These are phyloP conservation scores for Ameiurus melas DNA, from an alignment of 2,113 vertebrate species.

Conservation along the genomic window DNA sequence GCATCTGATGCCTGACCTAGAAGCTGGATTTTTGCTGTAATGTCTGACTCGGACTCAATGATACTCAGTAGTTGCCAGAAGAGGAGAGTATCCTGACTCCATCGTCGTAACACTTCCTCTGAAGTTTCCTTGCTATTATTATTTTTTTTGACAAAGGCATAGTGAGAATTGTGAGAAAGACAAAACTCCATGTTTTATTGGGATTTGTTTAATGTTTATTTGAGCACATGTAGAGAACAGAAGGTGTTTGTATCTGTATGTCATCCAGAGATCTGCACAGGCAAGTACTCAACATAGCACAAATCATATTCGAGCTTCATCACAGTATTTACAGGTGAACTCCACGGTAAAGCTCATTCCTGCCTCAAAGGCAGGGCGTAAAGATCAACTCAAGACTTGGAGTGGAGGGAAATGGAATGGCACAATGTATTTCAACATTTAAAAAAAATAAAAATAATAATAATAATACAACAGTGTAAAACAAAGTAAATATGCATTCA, in stretches of 20 bases:
- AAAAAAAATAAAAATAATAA: slow-evolving; percentile 21
- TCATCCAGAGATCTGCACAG: slow-evolving; percentile 36
- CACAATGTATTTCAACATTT: slow-evolving; percentile 34
- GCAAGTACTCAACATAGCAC: slow-evolving; percentile 27
- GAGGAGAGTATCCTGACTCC: not conserved
- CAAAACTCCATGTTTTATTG: not conserved
- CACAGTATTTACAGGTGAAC: slow-evolving; percentile 51
- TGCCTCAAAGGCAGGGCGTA: slow-evolving; percentile 48
- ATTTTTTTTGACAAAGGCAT: not conserved
- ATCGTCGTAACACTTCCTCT: not conserved
- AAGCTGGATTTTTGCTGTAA: not conserved
- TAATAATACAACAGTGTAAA: slow-evolving; percentile 4
- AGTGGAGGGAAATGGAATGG: slow-evolving; percentile 14
- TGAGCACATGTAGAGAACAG: slow-evolving; percentile 50
- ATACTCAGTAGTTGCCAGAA: not conserved
- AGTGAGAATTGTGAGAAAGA: not conserved
- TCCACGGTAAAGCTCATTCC: slow-evolving; percentile 49
- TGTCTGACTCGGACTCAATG: not conserved
- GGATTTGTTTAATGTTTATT: slow-evolving; percentile 45
- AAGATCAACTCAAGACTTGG: slow-evolving; percentile 48
- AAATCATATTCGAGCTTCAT: slow-evolving; percentile 27
- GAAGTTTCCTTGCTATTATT: not conserved
- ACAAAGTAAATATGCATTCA: slow-evolving; percentile 32
- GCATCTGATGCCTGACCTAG: not conserved
- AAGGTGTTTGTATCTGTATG: slow-evolving; percentile 33